Conservation (phyloP, 2,797 vertebrate species). For the Clarias platycephalus region DNA sequence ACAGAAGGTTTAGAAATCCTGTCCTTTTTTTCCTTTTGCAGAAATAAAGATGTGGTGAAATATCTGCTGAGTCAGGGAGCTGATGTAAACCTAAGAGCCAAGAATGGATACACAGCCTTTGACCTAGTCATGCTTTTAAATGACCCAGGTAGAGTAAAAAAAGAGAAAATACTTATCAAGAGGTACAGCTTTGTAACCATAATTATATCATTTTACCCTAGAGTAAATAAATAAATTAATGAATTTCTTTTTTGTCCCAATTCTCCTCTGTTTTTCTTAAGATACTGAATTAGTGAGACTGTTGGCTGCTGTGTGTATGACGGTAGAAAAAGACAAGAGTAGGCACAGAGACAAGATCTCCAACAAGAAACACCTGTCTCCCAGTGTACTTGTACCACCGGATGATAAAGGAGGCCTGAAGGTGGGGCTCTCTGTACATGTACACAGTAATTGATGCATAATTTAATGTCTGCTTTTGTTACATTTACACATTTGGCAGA, state of each 20-base stretch:
- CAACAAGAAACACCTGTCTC: slow-evolving; percentile 79
- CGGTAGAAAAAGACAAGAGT: slow-evolving; percentile 86
- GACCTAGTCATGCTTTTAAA: slow-evolving; percentile 96
- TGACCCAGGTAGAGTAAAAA: slow-evolving; percentile 80
- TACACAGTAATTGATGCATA: not conserved
- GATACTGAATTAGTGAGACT: slow-evolving; percentile 95
- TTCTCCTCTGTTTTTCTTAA: slow-evolving; percentile 54
- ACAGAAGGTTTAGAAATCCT: not conserved
- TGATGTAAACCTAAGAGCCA: slow-evolving; percentile 90
- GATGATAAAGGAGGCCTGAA: slow-evolving; percentile 93
- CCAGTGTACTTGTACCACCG: slow-evolving; percentile 79
- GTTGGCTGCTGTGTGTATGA: slow-evolving; percentile 94
- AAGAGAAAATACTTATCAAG: not conserved
- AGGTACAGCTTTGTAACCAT: not conserved
- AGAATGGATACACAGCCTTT: slow-evolving; percentile 96
- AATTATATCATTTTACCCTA: not conserved
- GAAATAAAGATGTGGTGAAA: slow-evolving; percentile 94
- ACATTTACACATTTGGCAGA: too few relatives aligned
- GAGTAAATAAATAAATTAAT: not conserved
- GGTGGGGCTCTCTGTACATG: slow-evolving; percentile 68
- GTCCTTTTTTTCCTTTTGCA: slow-evolving; percentile 55
- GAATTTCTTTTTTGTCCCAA: not conserved
- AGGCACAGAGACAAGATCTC: slow-evolving; percentile 75
- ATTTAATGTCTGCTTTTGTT: not conserved
- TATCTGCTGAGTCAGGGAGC: slow-evolving; percentile 91